A percentile compares a stretch with the other conserved stretches of the same genome.
phyloP scores from a whole-genome alignment of 2,113 vertebrate species.

The Spea multiplicata region DNA sequence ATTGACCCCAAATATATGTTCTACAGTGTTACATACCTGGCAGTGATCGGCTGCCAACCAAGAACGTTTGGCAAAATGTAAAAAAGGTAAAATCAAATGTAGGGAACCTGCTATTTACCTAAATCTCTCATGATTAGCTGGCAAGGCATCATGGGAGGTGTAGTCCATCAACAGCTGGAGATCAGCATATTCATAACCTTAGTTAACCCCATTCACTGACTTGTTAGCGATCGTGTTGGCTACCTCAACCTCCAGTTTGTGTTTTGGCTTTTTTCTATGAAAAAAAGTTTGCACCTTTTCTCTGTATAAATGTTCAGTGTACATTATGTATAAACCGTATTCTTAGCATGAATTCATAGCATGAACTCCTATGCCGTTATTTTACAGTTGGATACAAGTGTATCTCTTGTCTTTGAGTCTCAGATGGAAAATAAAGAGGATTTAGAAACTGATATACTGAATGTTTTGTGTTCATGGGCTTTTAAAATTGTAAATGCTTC shows the following conservation, averaged over 20 bases:
- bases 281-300: slow-evolving; percentile 64
- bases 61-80: no score
- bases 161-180: background rate
- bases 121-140: background rate
- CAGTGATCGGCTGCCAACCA: no score
- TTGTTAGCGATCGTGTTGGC: slow-evolving; percentile 49
- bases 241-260: slow-evolving; percentile 56
- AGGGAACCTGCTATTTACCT: no score
- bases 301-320: slow-evolving; percentile 62
- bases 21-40: no score
- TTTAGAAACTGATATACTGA: background rate
- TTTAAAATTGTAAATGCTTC: no score
- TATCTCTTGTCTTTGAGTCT: background rate
- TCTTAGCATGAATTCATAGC: slow-evolving; percentile 9
- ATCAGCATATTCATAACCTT: background rate
- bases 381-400: slow-evolving; percentile 51
- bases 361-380: slow-evolving; percentile 53
- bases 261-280: slow-evolving; percentile 68
- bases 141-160: background rate
- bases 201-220: background rate
- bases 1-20: no score
- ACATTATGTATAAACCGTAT: slow-evolving; percentile 45
- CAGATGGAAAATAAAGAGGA: slow-evolving; percentile 14
- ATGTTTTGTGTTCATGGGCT: no score
- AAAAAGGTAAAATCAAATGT: no score